Percentiles rank a stretch among this genome's conserved stretches.
These are phyloP conservation scores for Dasypus novemcinctus DNA, from an alignment of 2,113 vertebrate genomes.

Conservation along the genomic window DNA sequence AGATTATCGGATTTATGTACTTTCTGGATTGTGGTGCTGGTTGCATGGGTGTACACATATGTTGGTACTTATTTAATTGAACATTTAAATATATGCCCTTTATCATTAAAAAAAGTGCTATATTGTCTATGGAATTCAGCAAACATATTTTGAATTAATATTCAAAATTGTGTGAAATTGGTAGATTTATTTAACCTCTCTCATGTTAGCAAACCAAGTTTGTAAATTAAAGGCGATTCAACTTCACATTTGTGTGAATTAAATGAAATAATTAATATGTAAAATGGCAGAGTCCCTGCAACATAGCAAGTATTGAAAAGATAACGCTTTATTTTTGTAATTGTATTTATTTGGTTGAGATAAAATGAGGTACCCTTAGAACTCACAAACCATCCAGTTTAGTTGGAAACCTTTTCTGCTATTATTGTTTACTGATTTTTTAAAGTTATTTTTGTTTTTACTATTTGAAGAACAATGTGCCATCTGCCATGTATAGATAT, in stretches of 20 bases:
- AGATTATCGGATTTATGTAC: too few species aligned
- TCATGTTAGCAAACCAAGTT: not conserved
- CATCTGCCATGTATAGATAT: constrained; percentile 15
- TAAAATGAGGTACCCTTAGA: not conserved
- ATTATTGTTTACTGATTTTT: not conserved
- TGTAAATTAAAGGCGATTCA: not conserved
- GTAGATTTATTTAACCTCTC: not conserved
- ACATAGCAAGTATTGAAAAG: not conserved
- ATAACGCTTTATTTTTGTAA: not conserved
- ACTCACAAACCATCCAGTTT: not conserved
- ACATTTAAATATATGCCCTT: too few species aligned
- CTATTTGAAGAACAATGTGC: constrained; percentile 21
- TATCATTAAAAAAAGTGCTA: too few species aligned
- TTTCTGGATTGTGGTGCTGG: too few species aligned
- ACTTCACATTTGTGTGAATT: not conserved
- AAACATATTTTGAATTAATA: not conserved
- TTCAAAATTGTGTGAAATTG: not conserved
- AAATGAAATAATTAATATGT: not conserved
- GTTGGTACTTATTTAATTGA: too few species aligned
- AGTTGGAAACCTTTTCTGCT: not conserved
- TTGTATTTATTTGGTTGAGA: not conserved
- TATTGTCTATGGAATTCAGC: not conserved
- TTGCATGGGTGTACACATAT: too few species aligned
- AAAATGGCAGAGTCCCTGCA: not conserved
- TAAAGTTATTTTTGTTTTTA: constrained; percentile 41